Base-by-base conservation (phyloP, 1,140 invertebrate species). In the Mya arenaria region DNA sequence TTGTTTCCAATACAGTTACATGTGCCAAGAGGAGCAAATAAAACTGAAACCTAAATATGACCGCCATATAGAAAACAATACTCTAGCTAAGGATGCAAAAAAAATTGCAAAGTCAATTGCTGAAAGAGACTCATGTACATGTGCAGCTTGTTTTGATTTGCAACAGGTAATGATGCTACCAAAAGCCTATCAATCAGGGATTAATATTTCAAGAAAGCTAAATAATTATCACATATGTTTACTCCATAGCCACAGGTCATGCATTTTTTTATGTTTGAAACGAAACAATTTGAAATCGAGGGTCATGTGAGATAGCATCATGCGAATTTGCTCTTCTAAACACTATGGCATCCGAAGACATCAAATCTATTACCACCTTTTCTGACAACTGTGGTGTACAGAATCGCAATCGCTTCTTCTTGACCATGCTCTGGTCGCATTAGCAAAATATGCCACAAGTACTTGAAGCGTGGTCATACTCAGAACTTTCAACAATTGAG, bases 91-190 rank as follows among this genome's bases (percentile, higher is more conserved):
- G 39, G 17, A 36, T 56, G 55, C 55, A 6, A 56, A 56, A 56
- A 28, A 56, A 8, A 5, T n/a, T 56, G 55, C 19, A 23, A 8
- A 58, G 25, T 17, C 30, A 56, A 10, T 19, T 4, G 44, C 74
- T 2, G 6, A 65, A 19, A 13, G 30, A 25, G 62, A 78, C 5
- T n/a, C 32, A 5, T 37, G n/a, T 52, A 19, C 10, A 8, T 28
- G 63, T 37, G n/a, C 34, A 15, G 74, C 74, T 36, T 39, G 28
- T 36, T 78, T 78, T 78, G 60, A 78, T 30, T 62, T 65, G 25
- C 74, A 78, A 65, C 74, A 78, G 56, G 74, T 78, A 6, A 65
- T 78, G 32, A 36, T 65, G 32, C 62, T 78, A 5, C 74, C 74
- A 44, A 78, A 62, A n/a, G 25, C 74, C 3, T 48, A 41, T 36